Evolutionary conservation across 1,140 invertebrate genomes (phyloP).

Genomic region (Zaprionus inermis): DNA sequence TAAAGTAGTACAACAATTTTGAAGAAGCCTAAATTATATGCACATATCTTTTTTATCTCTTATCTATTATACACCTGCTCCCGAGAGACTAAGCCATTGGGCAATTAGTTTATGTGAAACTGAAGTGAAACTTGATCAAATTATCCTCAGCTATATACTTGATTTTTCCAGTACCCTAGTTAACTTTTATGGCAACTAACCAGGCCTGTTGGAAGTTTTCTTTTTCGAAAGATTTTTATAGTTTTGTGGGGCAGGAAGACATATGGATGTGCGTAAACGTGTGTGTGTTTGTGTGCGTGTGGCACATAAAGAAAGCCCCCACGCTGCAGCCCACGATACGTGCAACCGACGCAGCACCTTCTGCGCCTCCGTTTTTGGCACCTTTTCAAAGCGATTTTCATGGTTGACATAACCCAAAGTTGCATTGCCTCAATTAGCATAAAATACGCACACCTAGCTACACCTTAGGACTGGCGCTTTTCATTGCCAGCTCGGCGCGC

Average conservation of each 20-base stretch:
- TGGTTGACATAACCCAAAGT: constrained; percentile 71
- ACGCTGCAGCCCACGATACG: constrained; percentile 11
- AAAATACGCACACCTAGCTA: constrained; percentile 51
- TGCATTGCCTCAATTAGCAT: constrained; percentile 78
- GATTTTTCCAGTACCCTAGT: neutral
- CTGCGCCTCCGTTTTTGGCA: constrained; percentile 27
- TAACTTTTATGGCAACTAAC: neutral
- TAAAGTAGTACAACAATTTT: too few species aligned
- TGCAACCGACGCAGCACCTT: constrained; percentile 1
- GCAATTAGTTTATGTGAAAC: neutral
- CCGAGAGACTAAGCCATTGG: too few species aligned
- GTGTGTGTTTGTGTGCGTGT: constrained; percentile 8
- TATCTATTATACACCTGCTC: too few species aligned
- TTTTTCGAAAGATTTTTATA: constrained; percentile 36
- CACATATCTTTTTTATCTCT: too few species aligned
- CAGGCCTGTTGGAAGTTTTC: neutral
- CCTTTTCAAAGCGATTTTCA: constrained; percentile 63
- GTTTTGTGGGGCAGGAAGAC: constrained; percentile 22
- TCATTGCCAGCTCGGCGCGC: constrained; percentile 70
- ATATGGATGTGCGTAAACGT: neutral
- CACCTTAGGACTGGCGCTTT: constrained; percentile 50
- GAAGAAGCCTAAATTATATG: too few species aligned
- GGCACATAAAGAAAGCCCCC: constrained; percentile 41
- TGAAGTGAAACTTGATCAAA: neutral
- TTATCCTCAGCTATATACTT: neutral